Evolutionary conservation across 2,113 vertebrate genomes (phyloP), one percentile per base, ranked within the genome.

Genomic region (Leptobrachium ailaonicum): DNA sequence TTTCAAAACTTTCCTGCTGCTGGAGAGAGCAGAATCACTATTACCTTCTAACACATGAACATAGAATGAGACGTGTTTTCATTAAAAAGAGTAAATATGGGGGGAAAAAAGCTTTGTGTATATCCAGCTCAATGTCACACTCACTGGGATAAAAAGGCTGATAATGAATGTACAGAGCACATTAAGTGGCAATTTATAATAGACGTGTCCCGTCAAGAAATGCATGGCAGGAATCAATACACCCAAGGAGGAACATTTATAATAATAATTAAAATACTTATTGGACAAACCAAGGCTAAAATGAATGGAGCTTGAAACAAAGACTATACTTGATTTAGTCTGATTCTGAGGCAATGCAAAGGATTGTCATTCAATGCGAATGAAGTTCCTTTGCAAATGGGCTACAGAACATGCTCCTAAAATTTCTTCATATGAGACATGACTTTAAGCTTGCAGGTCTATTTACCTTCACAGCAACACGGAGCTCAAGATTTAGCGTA

Each of bases 171-270:
- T 80, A 68, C 71, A 73, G 41, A 68, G 44, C 50, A 74, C 53
- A 64, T 74, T 56, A 67, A 80, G 45, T 45, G 60, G 78, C 53
- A 74, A 80, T 80, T 66, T 80, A 80, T 80, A 66, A 60, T 47
- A 58, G 64, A 32, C 64, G 64, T 74, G 78, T 60, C 73, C 78
- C 58, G 71, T 4, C 42, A 63, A 41, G 71, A 72, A 80, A 67
- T 41, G 74, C 73, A 74, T 80, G 74, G 73, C 47, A 68, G 71
- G 43, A 80, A 80, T 80, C 78, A 80, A 80, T 80, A 58, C 71
- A 43, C 71, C 32, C 58, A 42, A 50, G 41, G 64, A 67, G 68
- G 56, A 45, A 50, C 56, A 68, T 68, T 32, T 63, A 80, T 50
- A 68, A 74, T 58, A 74, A 60, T 60, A 12, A 60, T 12, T 60